Base-by-base conservation (phyloP, 2,888 invertebrate species). In the Protodeltote pygarga region DNA sequence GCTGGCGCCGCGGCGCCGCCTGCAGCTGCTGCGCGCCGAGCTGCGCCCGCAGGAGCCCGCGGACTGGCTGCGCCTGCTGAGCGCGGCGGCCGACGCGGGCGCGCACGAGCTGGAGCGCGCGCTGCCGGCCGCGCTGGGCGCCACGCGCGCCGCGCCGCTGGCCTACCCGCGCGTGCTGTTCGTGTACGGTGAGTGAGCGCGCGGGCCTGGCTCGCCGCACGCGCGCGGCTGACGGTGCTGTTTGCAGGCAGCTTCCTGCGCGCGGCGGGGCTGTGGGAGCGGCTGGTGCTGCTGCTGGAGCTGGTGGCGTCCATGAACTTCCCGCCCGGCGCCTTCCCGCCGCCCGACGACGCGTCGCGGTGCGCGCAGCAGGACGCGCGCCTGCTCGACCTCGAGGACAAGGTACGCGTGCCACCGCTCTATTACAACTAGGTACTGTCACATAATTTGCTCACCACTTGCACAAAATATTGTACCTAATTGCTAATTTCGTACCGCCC, bases 251-350 rank as follows among this genome's bases (percentile, higher is more conserved):
- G 65, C 15, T 67, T 65, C 49, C 71, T 86, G 37, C 96, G 96
- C 72, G 93, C 94, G 10, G 94, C 95, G 4, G 96, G 96, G 0
- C 91, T 95, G 46, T 95, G 94, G 92, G 96, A 96, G 85, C 94
- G 94, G 71, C 93, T 97, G 71, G 95, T 95, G 93, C 94, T 95
- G 54, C 86, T 96, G 21, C 80, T 96, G 31, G 94, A 95, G 74
- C 85, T 96, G 74, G 94, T 94, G 69, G 85, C 95, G 17, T 94
- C 94, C 60, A 85, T 96, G 61, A 95, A 95, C 89, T 90, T 95
- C 53, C 89, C 93, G 0, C 79, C 59, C 21, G 61, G 42, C 19
- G 65, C 55, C 16, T 77, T 81, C 65, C 78, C 79, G 50, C 77
- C 79, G 47, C 55, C 52, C n/a, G 23, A 25, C 19, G 61, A 52